Base-by-base conservation (phyloP, 2,113 vertebrate species). In the Pongo abelii region DNA sequence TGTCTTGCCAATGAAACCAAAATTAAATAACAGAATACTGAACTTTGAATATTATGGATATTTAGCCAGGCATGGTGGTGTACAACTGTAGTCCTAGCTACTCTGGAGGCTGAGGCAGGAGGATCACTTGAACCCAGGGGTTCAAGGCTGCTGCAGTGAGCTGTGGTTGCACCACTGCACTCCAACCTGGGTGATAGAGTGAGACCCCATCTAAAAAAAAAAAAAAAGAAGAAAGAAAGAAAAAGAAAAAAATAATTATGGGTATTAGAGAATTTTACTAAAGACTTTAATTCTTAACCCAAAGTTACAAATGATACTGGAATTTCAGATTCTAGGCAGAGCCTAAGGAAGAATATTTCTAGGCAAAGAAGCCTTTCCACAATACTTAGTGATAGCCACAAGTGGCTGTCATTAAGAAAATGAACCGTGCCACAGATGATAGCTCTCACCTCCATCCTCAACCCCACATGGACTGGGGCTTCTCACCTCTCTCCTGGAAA, bases 311-410 rank as follows among this genome's bases (percentile, higher is more conserved):
- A 93, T 52, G 48, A 87, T 46, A 30, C 7, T 77, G 23, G 67
- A 77, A 93, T 81, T 89, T 80, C 89, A 96, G 70, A 77, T 81
- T 94, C 55, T 85, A 93, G 32, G n/a, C 35, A 94, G 8, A 95
- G 30, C 8, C 67, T 70, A 61, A 83, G 57, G n/a, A 67, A 93
- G 67, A 86, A 13, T 89, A 97, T 93, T 93, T 93, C 81, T 48
- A 90, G 59, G 59, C 17, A 59, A 89, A 5, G n/a, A 9, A 61
- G 35, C 16, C 46, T 57, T 92, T 74, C 32, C 77, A 78, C 77
- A 70, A 64, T 10, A 48, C 35, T 95, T 59, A 70, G 48, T 78
- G 40, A 93, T 38, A 80, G 79, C 30, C 48, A 69, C 57, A 64
- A 89, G 69, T 67, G 30, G 38, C 25, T 40, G 30, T 74, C 27